These are phyloP conservation scores for Julus scandinavius DNA, from an alignment of 2,888 invertebrate genomes.

Conservation along the genomic window DNA sequence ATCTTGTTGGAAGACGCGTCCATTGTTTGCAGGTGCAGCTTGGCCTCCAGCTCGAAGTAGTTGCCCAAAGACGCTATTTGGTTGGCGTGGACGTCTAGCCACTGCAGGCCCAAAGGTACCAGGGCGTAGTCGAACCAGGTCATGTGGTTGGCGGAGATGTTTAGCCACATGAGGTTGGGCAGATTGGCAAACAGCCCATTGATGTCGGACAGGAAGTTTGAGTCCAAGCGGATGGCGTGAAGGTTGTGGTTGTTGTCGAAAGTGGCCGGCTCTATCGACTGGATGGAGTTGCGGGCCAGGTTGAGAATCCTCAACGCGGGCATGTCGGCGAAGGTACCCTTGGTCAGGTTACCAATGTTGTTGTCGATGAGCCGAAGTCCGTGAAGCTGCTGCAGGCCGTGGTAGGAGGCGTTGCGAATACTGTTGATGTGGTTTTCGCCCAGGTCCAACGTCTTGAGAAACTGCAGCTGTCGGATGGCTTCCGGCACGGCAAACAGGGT, in stretches of 20 bases:
- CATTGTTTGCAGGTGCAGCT: slow-evolving; percentile 81
- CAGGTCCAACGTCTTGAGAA: slow-evolving; percentile 87
- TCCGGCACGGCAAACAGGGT: slow-evolving; percentile 81
- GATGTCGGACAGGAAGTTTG: slow-evolving; percentile 83
- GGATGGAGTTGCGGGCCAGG: slow-evolving; percentile 85
- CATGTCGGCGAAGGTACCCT: slow-evolving; percentile 81
- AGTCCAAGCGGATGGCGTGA: slow-evolving; percentile 87
- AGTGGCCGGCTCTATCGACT: slow-evolving; percentile 80
- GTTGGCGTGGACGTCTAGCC: slow-evolving; percentile 91
- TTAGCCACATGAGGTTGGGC: slow-evolving; percentile 85
- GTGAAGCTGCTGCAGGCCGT: slow-evolving; percentile 85
- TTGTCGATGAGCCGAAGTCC: slow-evolving; percentile 90
- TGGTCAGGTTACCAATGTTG: slow-evolving; percentile 82
- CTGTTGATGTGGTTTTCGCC: slow-evolving; percentile 89
- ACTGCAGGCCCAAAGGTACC: slow-evolving; percentile 83
- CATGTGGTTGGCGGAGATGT: slow-evolving; percentile 90
- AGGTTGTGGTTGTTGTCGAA: slow-evolving; percentile 83
- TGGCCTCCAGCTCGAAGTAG: slow-evolving; percentile 84
- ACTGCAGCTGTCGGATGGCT: slow-evolving; percentile 84
- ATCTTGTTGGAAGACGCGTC: slow-evolving; percentile 93
- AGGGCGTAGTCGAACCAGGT: slow-evolving; percentile 89
- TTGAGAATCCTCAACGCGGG: slow-evolving; percentile 83
- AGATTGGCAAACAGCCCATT: slow-evolving; percentile 85
- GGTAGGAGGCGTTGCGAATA: slow-evolving; percentile 83
- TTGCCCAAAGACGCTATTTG: slow-evolving; percentile 82